Evolutionary conservation across 2,797 vertebrate genomes (phyloP).

Genomic region (Gallinago nigripennis): DNA sequence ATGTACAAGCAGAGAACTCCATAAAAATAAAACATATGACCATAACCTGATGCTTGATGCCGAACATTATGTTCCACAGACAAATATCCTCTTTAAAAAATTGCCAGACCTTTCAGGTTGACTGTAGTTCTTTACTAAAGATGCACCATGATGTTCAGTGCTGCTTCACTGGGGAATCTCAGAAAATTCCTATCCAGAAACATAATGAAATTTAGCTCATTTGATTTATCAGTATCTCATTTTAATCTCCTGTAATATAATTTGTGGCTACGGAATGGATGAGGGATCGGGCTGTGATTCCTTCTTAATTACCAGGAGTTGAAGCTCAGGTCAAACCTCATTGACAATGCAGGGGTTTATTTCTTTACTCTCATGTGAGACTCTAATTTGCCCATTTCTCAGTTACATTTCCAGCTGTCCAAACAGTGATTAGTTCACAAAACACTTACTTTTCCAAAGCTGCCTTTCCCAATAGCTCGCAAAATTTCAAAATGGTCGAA

Average conservation of each 20-base stretch:
- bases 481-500: conserved; percentile 98
- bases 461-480: conserved; percentile 96
- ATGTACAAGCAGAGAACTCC: fast-evolving
- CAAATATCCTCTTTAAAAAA: neutral
- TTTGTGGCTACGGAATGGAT: neutral
- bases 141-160: neutral
- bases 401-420: neutral
- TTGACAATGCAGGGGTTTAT: neutral
- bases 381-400: neutral
- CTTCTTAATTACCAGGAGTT: neutral
- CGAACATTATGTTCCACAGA: neutral
- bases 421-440: neutral
- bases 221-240: neutral
- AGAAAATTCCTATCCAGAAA: neutral
- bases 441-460: conserved; percentile 93
- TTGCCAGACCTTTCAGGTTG: neutral
- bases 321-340: neutral
- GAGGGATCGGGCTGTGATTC: neutral
- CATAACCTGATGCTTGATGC: neutral
- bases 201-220: neutral
- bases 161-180: neutral
- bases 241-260: conserved; percentile 5
- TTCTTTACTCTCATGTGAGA: neutral
- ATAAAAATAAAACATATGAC: neutral
- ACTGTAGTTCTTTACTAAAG: neutral